Evolutionary conservation across 2,797 vertebrate species (phyloP).

Genomic region (Cossypha polioptera): DNA sequence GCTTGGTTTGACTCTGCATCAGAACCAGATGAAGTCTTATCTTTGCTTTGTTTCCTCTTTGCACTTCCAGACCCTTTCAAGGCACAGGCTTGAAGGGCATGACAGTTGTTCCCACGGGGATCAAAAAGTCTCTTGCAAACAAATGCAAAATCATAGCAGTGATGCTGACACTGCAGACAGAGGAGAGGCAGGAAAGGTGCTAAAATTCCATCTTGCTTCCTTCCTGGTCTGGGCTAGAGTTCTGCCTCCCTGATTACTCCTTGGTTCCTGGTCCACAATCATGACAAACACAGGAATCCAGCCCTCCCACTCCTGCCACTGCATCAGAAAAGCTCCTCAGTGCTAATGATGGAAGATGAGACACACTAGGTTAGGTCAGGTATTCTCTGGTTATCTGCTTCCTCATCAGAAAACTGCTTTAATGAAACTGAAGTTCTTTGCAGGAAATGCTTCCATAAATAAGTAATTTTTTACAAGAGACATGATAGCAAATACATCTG

Average conservation of each 20-base stretch:
- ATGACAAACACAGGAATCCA: neutral
- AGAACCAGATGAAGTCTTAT: neutral
- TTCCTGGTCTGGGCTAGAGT: neutral
- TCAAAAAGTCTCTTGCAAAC: neutral
- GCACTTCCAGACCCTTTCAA: neutral
- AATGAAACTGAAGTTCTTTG: neutral
- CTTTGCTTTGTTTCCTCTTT: neutral
- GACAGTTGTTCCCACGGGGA: neutral
- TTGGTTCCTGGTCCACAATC: neutral
- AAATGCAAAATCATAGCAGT: neutral
- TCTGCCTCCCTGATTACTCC: neutral
- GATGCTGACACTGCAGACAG: neutral
- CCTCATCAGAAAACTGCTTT: neutral
- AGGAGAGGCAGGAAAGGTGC: neutral
- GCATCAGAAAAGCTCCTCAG: neutral
- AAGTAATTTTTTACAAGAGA: neutral
- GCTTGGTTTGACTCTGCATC: neutral
- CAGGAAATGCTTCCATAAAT: neutral
- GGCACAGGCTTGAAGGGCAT: neutral
- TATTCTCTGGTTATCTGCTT: neutral
- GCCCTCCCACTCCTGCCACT: neutral
- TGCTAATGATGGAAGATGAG: neutral
- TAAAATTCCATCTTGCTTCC: neutral
- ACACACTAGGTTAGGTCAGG: neutral
- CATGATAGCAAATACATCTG: neutral